Evolutionary conservation across 2,888 invertebrate genomes (phyloP), one percentile per base, ranked within the genome.

Genomic region (Pelosia muscerda): DNA sequence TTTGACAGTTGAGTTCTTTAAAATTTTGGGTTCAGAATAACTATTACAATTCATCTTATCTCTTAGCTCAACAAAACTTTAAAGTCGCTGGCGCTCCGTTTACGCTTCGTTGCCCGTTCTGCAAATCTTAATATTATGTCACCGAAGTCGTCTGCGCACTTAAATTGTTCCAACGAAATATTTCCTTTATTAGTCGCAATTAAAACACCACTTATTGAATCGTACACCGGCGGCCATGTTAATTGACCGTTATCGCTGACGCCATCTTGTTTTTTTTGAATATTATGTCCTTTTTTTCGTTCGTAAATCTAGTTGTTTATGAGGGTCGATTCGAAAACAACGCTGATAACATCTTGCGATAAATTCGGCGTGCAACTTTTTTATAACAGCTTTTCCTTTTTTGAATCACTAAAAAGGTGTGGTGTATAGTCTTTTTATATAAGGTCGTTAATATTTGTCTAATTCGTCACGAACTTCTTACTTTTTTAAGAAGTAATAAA

Each of bases 241-340:
- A 86, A 88, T 88, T 86, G 82, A 66, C 57, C 66, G 68, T 84
- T 88, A 89, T 90, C 89, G 69, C 57, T 72, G 79, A 85, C 86
- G 84, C 86, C 83, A 89, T 89, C 87, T 85, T 83, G 71, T 75
- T 78, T 76, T 77, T 38, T 77, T 74, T 63, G 63, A 61, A 77
- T 28, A 49, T 62, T 23, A 54, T 11, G 56, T 59, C 23, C 8
- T 53, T 72, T 78, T 74, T 81, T 81, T 75, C 59, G 75, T 72
- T 74, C 78, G 81, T 88, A 88, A 87, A 87, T 87, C 87, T 85
- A 84, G 82, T 83, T 82, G 81, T 89, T 90, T 90, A 89, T 82
- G 74, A 84, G 82, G 83, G 79, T 81, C 79, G 74, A 63, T 65
- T 63, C 72, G 68, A 65, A n/a, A n/a, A 80, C 78, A 71, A 79